Evolutionary conservation across 1,140 invertebrate species (phyloP).

Genomic region (Cylas formicarius): DNA sequence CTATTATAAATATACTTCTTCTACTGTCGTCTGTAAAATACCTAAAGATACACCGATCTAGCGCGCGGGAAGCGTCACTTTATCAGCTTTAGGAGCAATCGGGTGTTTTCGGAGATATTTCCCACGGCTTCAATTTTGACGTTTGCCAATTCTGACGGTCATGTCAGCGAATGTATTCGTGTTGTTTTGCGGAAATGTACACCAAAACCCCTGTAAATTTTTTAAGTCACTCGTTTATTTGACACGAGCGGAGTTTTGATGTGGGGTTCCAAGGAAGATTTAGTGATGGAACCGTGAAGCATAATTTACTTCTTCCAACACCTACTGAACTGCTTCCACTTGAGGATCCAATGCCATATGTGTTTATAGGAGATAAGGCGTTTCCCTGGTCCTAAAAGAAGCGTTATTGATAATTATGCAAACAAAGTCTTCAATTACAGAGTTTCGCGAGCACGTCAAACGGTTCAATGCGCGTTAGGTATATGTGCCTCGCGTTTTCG

Average conservation of each 20-base stretch:
- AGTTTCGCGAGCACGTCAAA: slow-evolving; percentile 16
- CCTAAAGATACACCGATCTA: too few species aligned
- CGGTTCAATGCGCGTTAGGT: slow-evolving; percentile 17
- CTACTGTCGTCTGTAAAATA: too few species aligned
- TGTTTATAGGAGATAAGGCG: slow-evolving; percentile 39
- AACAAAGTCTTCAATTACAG: slow-evolving; percentile 17
- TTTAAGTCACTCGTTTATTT: too few species aligned
- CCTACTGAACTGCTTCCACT: slow-evolving; percentile 8
- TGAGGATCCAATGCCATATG: slow-evolving; percentile 9
- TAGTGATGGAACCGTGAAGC: slow-evolving; percentile 6
- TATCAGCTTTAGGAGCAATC: too few species aligned
- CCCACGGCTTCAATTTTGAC: too few species aligned
- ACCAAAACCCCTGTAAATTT: too few species aligned
- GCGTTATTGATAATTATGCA: slow-evolving; percentile 27
- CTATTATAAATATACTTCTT: slow-evolving; percentile 42
- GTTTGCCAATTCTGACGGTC: slow-evolving; percentile 39
- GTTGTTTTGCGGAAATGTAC: too few species aligned
- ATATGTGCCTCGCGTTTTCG: slow-evolving; percentile 17
- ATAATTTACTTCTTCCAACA: slow-evolving; percentile 9
- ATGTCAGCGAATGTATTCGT: slow-evolving; percentile 7
- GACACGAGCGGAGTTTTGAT: too few species aligned
- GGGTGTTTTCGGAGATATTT: too few species aligned
- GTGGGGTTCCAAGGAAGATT: slow-evolving; percentile 11
- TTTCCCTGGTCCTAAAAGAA: slow-evolving; percentile 43
- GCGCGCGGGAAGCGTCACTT: too few species aligned